A percentile compares a stretch with the other conserved stretches of the same genome.
phyloP scores from a whole-genome alignment of 2,797 vertebrate genomes.

The Rhinophrynus dorsalis region DNA sequence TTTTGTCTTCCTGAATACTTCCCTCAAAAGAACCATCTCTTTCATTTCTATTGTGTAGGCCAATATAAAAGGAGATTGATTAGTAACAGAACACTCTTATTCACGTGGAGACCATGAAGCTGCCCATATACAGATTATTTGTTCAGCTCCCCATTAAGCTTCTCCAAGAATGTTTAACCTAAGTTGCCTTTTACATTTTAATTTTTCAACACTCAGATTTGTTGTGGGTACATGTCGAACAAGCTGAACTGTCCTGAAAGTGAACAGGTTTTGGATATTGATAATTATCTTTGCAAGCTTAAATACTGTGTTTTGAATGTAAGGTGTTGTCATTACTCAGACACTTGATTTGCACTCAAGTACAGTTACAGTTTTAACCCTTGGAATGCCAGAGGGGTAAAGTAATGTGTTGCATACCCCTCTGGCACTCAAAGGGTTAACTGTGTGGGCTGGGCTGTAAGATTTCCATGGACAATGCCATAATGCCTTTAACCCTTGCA shows the following conservation, averaged over 20 bases:
- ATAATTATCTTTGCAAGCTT: too few relatives aligned
- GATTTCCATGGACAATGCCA: conserved; percentile 12
- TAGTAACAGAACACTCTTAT: too few relatives aligned
- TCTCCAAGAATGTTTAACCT: background rate
- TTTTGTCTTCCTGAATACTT: too few relatives aligned
- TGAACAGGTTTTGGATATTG: too few relatives aligned
- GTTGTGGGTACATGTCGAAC: background rate
- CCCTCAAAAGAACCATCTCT: too few relatives aligned
- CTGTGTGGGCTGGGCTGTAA: background rate
- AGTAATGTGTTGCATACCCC: too few relatives aligned
- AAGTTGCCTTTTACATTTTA: conserved; percentile 14
- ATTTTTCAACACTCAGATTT: background rate
- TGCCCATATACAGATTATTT: too few relatives aligned
- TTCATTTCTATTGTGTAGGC: too few relatives aligned
- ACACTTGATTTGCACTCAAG: background rate
- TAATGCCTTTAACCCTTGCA: conserved; percentile 33
- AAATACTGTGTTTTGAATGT: background rate
- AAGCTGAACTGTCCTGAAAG: background rate
- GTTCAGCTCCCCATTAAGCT: background rate
- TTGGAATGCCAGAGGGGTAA: too few relatives aligned
- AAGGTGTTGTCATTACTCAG: background rate
- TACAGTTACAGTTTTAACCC: conserved; percentile 4
- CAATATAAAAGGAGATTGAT: too few relatives aligned
- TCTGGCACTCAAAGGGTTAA: too few relatives aligned
- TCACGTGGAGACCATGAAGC: too few relatives aligned